phyloP scores from a whole-genome alignment of 37 sponge, comb jelly and placozoan genomes.

The Halisarca cf. caerulea region DNA sequence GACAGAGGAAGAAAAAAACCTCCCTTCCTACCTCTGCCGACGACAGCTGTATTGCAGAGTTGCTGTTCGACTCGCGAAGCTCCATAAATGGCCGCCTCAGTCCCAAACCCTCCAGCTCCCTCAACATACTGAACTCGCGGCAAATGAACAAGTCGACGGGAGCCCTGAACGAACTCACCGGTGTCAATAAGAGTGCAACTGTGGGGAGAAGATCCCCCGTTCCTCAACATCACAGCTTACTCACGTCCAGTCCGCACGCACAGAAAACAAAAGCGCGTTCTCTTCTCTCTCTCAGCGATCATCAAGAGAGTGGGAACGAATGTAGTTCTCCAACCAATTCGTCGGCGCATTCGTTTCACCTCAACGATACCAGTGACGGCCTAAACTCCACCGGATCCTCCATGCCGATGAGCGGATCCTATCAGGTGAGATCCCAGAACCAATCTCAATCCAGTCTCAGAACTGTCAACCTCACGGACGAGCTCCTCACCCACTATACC shows the following conservation, averaged over 20 bases:
- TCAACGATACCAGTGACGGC: background rate
- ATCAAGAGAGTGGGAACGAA: background rate
- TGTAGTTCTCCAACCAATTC: background rate
- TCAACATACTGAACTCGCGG: background rate
- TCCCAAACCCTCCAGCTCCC: background rate
- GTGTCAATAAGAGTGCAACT: too few relatives aligned
- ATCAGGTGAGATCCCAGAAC: background rate
- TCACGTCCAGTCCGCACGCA: conserved; percentile 6
- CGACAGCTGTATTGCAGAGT: conserved; percentile 24
- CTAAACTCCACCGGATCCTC: background rate
- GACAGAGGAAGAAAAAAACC: background rate
- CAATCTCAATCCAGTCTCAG: background rate
- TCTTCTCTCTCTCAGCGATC: background rate
- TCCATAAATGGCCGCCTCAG: background rate
- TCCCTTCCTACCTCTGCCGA: background rate
- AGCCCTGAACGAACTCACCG: background rate
- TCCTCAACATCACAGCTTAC: background rate
- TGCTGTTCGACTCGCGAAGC: conserved; percentile 9
- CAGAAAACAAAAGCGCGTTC: conserved; percentile 22
- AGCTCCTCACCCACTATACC: background rate
- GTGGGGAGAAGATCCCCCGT: background rate
- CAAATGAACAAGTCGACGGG: conserved; percentile 25
- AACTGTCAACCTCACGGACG: conserved; percentile 10
- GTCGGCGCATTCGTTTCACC: background rate
- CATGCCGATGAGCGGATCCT: background rate